Percentiles rank a stretch among this genome's conserved stretches.
phyloP scores from a whole-genome alignment of 2,113 vertebrate genomes.

The Micronycteris hirsuta region DNA sequence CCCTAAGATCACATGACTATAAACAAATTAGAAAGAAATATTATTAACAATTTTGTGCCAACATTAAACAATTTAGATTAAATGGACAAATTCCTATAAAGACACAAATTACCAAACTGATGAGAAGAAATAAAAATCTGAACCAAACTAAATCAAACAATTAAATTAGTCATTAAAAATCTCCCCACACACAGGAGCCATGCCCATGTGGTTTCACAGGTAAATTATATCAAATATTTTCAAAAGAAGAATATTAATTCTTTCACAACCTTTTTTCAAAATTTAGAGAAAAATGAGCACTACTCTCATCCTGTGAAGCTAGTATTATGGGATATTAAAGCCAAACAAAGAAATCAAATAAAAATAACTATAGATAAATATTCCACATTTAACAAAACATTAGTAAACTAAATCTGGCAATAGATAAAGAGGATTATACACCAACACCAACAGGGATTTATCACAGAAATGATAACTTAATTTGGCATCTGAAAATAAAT shows the following conservation, averaged over 20 bases:
- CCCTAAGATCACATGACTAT: not conserved
- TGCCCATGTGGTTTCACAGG: not conserved
- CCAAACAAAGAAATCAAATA: not conserved
- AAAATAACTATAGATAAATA: not conserved
- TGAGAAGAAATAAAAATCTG: not conserved
- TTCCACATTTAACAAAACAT: not conserved
- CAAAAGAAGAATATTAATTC: not conserved
- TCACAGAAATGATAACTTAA: not conserved
- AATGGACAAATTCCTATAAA: not conserved
- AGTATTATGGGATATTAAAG: not conserved
- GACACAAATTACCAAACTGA: not conserved
- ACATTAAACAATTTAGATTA: not conserved
- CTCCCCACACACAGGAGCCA: not conserved
- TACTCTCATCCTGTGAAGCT: not conserved
- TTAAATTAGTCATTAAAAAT: constrained; percentile 8
- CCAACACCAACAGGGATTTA: not conserved
- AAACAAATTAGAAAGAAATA: not conserved
- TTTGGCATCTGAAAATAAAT: not conserved
- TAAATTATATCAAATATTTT: not conserved
- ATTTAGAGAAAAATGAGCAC: not conserved
- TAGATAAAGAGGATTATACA: not conserved
- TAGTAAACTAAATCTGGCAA: not conserved
- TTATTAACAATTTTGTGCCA: not conserved
- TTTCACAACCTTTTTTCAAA: not conserved
- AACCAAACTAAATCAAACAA: not conserved